Evolutionary conservation across 1,140 invertebrate species (phyloP), one percentile per base, ranked within the genome.

Genomic region (Triops longicaudatus): DNA sequence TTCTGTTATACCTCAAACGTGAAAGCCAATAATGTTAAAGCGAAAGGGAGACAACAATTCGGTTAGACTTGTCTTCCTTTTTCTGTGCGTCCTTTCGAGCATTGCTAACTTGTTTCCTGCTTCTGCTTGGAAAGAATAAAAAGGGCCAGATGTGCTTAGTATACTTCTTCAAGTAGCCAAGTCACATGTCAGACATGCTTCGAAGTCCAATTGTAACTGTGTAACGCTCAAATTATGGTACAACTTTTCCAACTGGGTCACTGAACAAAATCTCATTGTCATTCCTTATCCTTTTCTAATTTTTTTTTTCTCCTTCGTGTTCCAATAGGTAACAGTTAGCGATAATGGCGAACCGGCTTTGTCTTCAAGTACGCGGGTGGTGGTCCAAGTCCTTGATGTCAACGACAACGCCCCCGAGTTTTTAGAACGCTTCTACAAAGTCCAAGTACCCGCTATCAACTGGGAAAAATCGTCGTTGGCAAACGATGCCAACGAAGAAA

Each of bases 321-420:
- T 37, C n/a, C 31, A 37, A 12, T 81, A 85, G 79, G 87, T 94
- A 41, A 88, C 90, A 50, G 90, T 95, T 31, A 90, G 87, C 77
- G 95, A 98, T 84, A 91, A 92, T 83, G 93, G 91, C 44, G 83
- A 81, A 1, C 93, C 92, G 17, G 81, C 87, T 6, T 85, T 96
- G 76, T 90, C 91, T 3, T 95, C 93, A 5, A 92, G 91, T 4
- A 94, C 93, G 14, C 88, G 93, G 78, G 91, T 98, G 42, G 88
- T 93, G 28, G 88, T 98, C 63, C 86, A 88, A 76, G 90, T 98
- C 10, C 86, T 88, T 26, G 94, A 97, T 84, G 86, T 93, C 77
- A 96, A 97, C 85, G 95, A 97, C 83, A 89, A 93, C 82, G 87
- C 88, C 63, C 93, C 93, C 0, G 88, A 89, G 80, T 96, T 96